Conservation (phyloP, 2,888 invertebrate genomes). For the Lottia gigantea region DNA sequence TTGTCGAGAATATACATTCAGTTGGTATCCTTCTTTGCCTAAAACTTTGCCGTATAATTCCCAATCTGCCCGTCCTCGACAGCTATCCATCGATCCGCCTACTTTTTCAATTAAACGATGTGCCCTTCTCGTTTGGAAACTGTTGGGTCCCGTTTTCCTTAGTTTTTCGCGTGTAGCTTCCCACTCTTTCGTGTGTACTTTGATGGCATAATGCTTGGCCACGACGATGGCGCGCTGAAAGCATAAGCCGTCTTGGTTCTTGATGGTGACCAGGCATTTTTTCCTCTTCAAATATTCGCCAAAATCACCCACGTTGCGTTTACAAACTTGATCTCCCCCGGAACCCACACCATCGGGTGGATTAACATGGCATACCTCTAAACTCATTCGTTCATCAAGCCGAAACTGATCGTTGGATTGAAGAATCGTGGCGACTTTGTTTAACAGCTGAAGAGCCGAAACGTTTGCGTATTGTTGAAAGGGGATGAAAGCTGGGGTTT, state of each 20-base stretch:
- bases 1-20: not conserved
- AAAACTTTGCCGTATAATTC: not conserved
- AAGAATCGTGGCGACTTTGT: not conserved
- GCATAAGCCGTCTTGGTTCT: not conserved
- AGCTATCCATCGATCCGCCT: not conserved
- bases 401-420: not conserved
- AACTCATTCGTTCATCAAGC: not conserved
- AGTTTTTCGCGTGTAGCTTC: not conserved
- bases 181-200: not conserved
- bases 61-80: not conserved
- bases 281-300: constrained; percentile 5
- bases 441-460: not conserved
- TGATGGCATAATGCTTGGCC: not conserved
- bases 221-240: not conserved
- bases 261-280: not conserved
- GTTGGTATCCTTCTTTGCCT: not conserved
- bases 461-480: not conserved
- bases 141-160: too few relatives aligned
- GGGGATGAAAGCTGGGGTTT: not conserved
- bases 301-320: not conserved
- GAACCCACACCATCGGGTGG: not conserved
- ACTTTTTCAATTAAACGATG: not conserved
- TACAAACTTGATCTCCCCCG: not conserved
- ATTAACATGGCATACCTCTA: not conserved
- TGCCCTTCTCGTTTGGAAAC: not conserved